Conservation (phyloP, 2,797 vertebrate genomes). For the Agapornis canus region DNA sequence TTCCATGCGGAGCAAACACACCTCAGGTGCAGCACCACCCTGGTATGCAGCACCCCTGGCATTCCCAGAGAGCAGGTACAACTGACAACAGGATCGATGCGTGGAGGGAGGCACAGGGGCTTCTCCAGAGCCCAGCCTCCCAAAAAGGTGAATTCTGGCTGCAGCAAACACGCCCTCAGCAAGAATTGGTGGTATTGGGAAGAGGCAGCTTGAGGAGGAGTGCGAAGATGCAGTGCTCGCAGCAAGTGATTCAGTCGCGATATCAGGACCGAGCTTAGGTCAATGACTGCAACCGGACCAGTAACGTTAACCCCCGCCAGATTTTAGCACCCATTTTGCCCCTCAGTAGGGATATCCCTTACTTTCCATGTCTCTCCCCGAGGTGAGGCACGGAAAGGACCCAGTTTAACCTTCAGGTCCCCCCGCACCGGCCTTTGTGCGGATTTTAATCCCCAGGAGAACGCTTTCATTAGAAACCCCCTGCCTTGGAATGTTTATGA, state of each 20-base stretch:
- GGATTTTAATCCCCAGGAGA: background rate
- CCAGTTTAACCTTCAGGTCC: background rate
- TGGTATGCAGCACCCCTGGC: background rate
- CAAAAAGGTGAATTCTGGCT: background rate
- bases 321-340: too few species aligned
- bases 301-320: accelerated
- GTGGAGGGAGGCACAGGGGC: background rate
- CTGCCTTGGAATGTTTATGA: background rate
- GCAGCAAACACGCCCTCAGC: background rate
- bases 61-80: background rate
- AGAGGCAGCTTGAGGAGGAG: background rate
- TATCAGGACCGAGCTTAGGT: accelerated
- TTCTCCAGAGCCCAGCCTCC: background rate
- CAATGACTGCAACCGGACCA: accelerated
- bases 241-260: accelerated
- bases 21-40: slow-evolving; percentile 30
- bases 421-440: background rate
- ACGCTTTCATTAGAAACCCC: background rate
- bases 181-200: background rate
- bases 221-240: too few species aligned
- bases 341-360: accelerated
- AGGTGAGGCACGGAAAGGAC: accelerated
- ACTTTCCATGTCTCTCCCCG: background rate
- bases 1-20: background rate
- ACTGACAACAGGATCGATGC: background rate